Percentiles rank a stretch among this genome's conserved stretches.
These are phyloP conservation scores for Rhabdornis inornatus DNA, from an alignment of 2,113 vertebrate genomes.

Conservation along the genomic window DNA sequence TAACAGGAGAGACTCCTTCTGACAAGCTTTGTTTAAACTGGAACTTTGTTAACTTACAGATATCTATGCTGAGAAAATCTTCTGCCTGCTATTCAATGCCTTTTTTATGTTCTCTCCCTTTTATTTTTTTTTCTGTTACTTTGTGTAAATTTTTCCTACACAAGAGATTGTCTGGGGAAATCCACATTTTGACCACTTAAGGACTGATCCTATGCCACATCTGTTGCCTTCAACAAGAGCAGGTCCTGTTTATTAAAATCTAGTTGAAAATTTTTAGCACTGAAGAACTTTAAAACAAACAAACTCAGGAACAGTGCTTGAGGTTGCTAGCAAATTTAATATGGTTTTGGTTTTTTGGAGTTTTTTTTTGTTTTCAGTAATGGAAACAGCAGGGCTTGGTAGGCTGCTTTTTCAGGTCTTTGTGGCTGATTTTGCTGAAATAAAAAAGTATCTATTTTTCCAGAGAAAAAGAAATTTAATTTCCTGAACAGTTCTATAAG, in stretches of 20 bases:
- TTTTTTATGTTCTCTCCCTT: background rate
- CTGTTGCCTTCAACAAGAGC: background rate
- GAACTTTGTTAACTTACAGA: background rate
- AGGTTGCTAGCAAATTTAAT: background rate
- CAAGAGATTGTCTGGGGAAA: background rate
- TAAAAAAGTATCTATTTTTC: background rate
- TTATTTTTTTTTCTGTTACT: background rate
- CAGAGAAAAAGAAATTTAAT: background rate
- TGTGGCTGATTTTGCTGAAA: background rate
- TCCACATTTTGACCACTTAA: background rate
- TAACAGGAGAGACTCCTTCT: background rate
- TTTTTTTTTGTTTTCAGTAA: background rate
- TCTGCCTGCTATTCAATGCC: background rate
- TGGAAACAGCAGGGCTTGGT: background rate
- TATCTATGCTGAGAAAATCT: background rate
- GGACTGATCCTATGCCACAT: background rate
- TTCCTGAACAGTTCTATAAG: conserved; percentile 20
- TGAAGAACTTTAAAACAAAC: background rate
- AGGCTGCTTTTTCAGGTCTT: background rate
- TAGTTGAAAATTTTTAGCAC: background rate
- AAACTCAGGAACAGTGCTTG: background rate
- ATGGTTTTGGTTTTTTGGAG: background rate
- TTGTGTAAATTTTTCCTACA: background rate
- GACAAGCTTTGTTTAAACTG: background rate
- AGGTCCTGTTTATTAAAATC: background rate